Percentiles rank a stretch among this genome's conserved stretches.
Conservation (phyloP, 2,797 vertebrate genomes). For the Discoglossus pictus region DNA sequence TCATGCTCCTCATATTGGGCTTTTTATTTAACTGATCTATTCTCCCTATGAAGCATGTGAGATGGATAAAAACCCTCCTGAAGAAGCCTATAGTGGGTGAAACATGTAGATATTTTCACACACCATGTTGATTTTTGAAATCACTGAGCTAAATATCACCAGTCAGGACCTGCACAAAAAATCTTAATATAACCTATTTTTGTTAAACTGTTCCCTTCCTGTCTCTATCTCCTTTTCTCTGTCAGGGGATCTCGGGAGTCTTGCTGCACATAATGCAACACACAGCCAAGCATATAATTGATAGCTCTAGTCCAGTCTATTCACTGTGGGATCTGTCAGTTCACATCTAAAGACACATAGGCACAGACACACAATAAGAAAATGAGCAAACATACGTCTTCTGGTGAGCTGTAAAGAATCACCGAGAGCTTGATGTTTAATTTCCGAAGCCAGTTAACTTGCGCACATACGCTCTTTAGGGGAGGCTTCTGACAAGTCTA, state of each 20-base stretch:
- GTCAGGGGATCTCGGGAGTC: conserved; percentile 66
- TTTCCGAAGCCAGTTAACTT: conserved; percentile 68
- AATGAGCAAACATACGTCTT: conserved; percentile 74
- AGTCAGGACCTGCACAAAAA: neutral
- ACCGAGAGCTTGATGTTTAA: conserved; percentile 73
- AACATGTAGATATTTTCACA: no score
- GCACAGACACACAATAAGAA: conserved; percentile 62
- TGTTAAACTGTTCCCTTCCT: conserved; percentile 58
- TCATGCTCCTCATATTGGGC: no score
- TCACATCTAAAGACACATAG: conserved; percentile 71
- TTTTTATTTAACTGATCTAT: no score
- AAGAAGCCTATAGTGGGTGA: no score
- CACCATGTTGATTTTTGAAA: no score
- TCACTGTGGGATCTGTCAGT: conserved; percentile 75
- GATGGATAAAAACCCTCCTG: no score
- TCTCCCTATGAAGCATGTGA: no score
- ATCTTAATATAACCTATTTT: no score
- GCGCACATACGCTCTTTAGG: conserved; percentile 57
- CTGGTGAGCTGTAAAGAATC: conserved; percentile 60
- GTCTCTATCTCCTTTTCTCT: conserved; percentile 64
- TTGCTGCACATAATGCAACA: conserved; percentile 64
- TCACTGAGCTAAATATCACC: neutral
- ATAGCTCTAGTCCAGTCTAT: conserved; percentile 73
- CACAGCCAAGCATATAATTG: conserved; percentile 78
- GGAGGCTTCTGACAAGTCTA: conserved; percentile 70